These are phyloP conservation scores for Drosophila helvetica DNA, from an alignment of 2,888 invertebrate genomes.

Conservation along the genomic window DNA sequence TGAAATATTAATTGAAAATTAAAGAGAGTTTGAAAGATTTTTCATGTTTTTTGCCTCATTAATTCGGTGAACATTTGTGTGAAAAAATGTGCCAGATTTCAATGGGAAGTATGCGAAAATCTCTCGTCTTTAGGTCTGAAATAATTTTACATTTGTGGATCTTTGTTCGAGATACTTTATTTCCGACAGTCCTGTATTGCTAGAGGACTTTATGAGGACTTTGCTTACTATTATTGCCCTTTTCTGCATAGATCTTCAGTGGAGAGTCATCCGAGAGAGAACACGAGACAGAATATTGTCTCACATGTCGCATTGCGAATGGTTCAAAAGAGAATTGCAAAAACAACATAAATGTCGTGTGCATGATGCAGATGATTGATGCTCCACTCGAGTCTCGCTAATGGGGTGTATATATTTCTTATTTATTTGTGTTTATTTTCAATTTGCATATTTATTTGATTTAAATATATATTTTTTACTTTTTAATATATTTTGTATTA, in stretches of 20 bases:
- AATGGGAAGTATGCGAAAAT: background rate
- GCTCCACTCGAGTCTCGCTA: no score
- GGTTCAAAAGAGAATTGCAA: no score
- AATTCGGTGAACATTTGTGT: background rate
- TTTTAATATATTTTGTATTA: no score
- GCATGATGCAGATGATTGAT: no score
- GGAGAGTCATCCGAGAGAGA: background rate
- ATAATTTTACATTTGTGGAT: background rate
- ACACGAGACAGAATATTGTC: background rate
- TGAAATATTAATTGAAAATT: conserved; percentile 1
- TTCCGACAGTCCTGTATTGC: background rate
- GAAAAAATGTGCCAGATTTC: background rate
- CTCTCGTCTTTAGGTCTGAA: background rate
- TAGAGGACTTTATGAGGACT: background rate
- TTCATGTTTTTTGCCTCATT: background rate
- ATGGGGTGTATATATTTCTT: no score
- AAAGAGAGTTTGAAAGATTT: background rate
- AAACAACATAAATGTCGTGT: no score
- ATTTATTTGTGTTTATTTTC: no score
- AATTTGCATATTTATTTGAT: no score
- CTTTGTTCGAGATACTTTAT: background rate
- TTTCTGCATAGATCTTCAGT: background rate
- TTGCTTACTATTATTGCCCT: background rate
- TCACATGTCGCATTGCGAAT: no score
- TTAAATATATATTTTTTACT: no score